phyloP scores from a whole-genome alignment of 1,140 invertebrate species.

The Triops longicaudatus region DNA sequence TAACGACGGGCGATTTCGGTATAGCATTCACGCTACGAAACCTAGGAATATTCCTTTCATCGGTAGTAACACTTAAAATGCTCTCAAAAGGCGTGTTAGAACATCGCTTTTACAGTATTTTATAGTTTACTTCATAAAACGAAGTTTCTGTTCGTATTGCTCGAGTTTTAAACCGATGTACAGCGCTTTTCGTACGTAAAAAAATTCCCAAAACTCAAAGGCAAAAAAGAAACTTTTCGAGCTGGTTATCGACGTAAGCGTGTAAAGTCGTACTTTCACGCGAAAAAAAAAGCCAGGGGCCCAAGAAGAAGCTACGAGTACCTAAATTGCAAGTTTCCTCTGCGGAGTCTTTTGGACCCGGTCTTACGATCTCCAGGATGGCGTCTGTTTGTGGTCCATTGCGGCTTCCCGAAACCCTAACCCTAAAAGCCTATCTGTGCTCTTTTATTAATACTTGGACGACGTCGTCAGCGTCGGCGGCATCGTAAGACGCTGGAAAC shows the following conservation, averaged over 20 bases:
- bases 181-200: too few species aligned
- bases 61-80: background rate
- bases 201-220: too few species aligned
- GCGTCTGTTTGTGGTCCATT: constrained; percentile 14
- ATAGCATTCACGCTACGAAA: background rate
- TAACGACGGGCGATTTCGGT: background rate
- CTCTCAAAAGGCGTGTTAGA: background rate
- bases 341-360: background rate
- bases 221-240: background rate
- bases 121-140: background rate
- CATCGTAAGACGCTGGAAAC: background rate
- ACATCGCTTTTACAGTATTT: background rate
- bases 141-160: too few species aligned
- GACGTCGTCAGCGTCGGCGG: constrained; percentile 9
- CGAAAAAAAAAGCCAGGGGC: background rate
- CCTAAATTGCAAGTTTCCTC: constrained; percentile 5
- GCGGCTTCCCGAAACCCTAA: constrained; percentile 9
- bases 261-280: background rate
- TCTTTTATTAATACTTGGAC: constrained; percentile 14
- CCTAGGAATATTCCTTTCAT: background rate
- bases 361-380: background rate
- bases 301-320: background rate
- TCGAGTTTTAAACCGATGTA: too few species aligned
- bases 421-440: constrained; percentile 11
- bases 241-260: background rate